Evolutionary conservation across 2,113 vertebrate species (phyloP).

Genomic region (Ceratotherium simum): DNA sequence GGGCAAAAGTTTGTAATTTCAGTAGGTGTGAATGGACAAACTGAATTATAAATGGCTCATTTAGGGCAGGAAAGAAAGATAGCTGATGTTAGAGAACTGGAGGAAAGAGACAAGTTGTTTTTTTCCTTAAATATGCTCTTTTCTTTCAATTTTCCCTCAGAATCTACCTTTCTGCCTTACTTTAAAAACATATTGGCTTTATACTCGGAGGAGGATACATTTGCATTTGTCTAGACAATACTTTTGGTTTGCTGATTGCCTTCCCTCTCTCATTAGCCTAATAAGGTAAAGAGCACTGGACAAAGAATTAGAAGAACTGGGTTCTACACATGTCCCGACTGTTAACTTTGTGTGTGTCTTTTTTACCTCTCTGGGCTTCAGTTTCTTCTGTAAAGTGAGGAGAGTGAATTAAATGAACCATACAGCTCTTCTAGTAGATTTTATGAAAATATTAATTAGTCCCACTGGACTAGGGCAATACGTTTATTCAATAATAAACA

Average conservation of each 20-base stretch:
- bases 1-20: conserved; percentile 29
- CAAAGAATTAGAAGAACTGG: conserved; percentile 40
- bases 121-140: not conserved
- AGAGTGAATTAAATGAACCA: conserved; percentile 12
- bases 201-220: not conserved
- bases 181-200: conserved; percentile 43
- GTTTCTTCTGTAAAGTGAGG: conserved; percentile 20
- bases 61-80: conserved; percentile 15
- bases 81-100: not conserved
- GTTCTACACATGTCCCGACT: not conserved
- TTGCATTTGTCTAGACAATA: conserved; percentile 17
- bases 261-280: not conserved
- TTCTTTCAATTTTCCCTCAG: conserved; percentile 9
- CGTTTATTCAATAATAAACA: conserved; percentile 27
- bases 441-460: conserved; percentile 57
- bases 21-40: not conserved
- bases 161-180: conserved; percentile 1
- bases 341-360: not conserved
- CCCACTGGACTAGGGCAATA: not conserved
- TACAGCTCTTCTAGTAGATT: conserved; percentile 26
- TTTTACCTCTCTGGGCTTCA: not conserved
- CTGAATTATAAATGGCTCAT: not conserved
- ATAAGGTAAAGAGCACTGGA: not conserved
- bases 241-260: not conserved
- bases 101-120: not conserved